A percentile compares a stretch with the other conserved stretches of the same genome.
Evolutionary conservation across 2,113 vertebrate genomes (phyloP).

Genomic region (Corydoras maculifer): DNA sequence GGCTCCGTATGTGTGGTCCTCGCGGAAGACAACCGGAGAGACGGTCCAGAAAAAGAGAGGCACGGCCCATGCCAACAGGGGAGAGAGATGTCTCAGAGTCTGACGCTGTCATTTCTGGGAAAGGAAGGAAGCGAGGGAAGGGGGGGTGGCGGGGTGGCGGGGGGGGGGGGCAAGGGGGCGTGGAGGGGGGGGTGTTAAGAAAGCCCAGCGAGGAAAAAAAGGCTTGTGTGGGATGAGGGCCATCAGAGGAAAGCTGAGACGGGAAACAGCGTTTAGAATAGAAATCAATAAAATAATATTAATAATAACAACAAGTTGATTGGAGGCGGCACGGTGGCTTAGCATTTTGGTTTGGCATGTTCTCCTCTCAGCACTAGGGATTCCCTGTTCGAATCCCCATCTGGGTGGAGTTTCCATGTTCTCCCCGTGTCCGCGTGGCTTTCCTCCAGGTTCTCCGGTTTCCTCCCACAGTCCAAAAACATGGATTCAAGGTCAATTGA

Average conservation of each 20-base stretch:
- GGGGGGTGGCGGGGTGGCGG: too few relatives aligned
- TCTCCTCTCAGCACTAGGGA: too few relatives aligned
- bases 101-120: constrained; percentile 66
- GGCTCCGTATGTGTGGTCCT: constrained; percentile 71
- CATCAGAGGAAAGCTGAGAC: constrained; percentile 38
- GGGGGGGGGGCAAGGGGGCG: constrained; percentile 4
- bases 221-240: constrained; percentile 33
- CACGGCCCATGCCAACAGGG: constrained; percentile 54
- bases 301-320: too few relatives aligned
- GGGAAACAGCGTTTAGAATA: constrained; percentile 3
- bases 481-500: too few relatives aligned
- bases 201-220: constrained; percentile 44
- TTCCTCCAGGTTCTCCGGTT: too few relatives aligned
- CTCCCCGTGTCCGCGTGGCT: too few relatives aligned
- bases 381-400: too few relatives aligned
- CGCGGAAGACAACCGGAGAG: constrained; percentile 64
- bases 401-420: too few relatives aligned
- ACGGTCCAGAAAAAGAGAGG: constrained; percentile 40
- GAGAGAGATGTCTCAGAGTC: constrained; percentile 70
- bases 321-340: too few relatives aligned
- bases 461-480: too few relatives aligned
- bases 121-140: constrained; percentile 40
- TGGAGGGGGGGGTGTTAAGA: constrained; percentile 15
- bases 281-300: background rate
- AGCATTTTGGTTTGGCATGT: too few relatives aligned